phyloP scores from a whole-genome alignment of 2,797 vertebrate genomes.

The Anguilla obscura region DNA sequence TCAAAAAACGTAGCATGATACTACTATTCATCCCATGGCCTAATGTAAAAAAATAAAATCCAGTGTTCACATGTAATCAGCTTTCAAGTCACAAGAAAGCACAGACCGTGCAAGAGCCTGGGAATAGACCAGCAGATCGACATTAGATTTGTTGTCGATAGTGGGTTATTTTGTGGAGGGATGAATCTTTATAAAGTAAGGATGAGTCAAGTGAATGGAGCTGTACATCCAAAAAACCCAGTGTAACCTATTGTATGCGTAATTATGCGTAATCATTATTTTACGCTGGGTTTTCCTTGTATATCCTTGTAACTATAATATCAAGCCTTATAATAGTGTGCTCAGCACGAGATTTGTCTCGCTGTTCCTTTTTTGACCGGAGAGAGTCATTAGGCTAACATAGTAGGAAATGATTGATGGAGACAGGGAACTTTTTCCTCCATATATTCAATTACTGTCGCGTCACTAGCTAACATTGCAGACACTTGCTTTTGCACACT shows the following conservation, averaged over 20 bases:
- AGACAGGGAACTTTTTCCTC: conserved; percentile 79
- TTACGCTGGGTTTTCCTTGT: not conserved
- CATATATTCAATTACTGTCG: conserved; percentile 79
- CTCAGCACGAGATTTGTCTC: not conserved
- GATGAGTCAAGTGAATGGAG: not conserved
- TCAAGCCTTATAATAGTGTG: not conserved
- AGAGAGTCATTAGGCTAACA: conserved; percentile 71
- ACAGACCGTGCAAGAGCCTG: not conserved
- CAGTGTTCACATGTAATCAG: not conserved
- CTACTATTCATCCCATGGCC: not conserved
- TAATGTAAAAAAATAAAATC: not conserved
- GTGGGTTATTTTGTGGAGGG: not conserved
- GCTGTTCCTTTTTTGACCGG: not conserved
- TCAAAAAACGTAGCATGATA: not conserved
- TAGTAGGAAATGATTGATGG: conserved; percentile 84
- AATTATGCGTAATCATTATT: not conserved
- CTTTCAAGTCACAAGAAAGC: not conserved
- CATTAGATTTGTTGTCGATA: not conserved
- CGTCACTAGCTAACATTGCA: conserved; percentile 83
- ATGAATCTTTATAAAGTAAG: not conserved
- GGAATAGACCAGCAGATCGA: not conserved
- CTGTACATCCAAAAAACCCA: not conserved
- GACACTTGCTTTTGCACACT: conserved; percentile 84
- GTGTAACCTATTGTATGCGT: not conserved
- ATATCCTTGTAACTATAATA: not conserved